Evolutionary conservation across 2,888 invertebrate species (phyloP), one percentile per base, ranked within the genome.

Genomic region (Diadegma fenestrale): DNA sequence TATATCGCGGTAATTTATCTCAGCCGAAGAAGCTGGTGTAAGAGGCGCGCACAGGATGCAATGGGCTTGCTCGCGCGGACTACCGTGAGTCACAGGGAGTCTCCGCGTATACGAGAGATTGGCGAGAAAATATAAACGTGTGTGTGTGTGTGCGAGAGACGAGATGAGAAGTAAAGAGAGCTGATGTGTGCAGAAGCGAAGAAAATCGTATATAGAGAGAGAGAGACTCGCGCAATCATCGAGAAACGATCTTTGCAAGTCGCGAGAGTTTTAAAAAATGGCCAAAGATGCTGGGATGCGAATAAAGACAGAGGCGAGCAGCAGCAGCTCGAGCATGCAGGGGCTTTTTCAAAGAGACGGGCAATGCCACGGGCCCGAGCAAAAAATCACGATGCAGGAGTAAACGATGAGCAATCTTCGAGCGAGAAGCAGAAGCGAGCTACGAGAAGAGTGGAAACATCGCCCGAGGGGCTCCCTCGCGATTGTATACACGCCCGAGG

Each of bases 1-100:
- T 71, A 80, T 85, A 85, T 85, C 85, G 82, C 61, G 82, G 82
- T 82, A 85, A 85, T 85, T 85, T 85, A 85, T 85, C 84, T 85
- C 48, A 72, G 77, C 68, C 30, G 54, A 2, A 22, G 26, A 45
- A 51, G 54, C 68, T 61, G 10, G 63, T 71, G 58, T 48, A 48
- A 37, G 58, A 66, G 68, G 48, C n/a, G 6, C 3, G 12, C 12
- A 7, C 51, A 17, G 33, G 33, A 54, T 66, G 69, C 54, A 54
- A 61, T 72, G 37, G 54, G 64, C 54, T 33, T 37, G 37, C 37
- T 66, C 51, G 37, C 37, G 58, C 51, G 43, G 51, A 79, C 66
- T 66, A 66, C 66, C 77, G 77, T 41, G 77, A 68, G 66, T 80
- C 37, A n/a, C n/a, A 30, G 30, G 48, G 68, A 69, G 75, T 69